Base-by-base conservation (phyloP, 2,888 invertebrate genomes). In the Tenthredo amoena region DNA sequence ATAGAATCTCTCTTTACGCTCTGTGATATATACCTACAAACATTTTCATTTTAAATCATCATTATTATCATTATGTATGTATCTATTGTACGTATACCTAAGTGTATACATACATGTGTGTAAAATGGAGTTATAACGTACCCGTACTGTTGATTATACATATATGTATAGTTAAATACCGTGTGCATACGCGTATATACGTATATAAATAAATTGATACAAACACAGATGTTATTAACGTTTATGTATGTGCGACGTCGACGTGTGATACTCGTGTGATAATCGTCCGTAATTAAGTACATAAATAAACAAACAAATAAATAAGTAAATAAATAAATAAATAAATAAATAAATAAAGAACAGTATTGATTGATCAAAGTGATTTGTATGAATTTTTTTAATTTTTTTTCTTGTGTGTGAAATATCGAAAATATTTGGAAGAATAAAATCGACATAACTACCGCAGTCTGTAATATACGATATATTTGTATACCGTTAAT, bases 191-290 rank as follows among this genome's bases (percentile, higher is more conserved):
- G n/a, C 7, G 15, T 71, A 34, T 71, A 34, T 71, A 71, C 6
- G 12, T 37, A n/a, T 71, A 37, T 65, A 65, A 26, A 65, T 65
- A 65, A 26, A 65, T 65, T 55, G 55, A 62, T 12, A 10, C 26
- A 12, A 26, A 62, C 26, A 62, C 62, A 26, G 10, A 62, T 62
- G 62, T 62, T 62, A 40, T 37, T 31, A 37, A 34, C n/a, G 34
- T 71, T 10, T 5, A 26, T 71, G 71, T 71, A 37, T 34, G 68
- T 34, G 71, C 68, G 15, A 68, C 68, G 68, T 68, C 43, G 55
- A n/a, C 74, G 74, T 77, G 34, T 77, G 50, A 77, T 77, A 77
- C 50, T 50, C 76, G 76, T 77, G 77, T 77, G 77, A 50, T 50
- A 77, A 77, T 77, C 50, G 77, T 62, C 21, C 62, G 62, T 77